Base-by-base conservation (phyloP, 2,113 vertebrate species). In the Cygnus buccinator region DNA sequence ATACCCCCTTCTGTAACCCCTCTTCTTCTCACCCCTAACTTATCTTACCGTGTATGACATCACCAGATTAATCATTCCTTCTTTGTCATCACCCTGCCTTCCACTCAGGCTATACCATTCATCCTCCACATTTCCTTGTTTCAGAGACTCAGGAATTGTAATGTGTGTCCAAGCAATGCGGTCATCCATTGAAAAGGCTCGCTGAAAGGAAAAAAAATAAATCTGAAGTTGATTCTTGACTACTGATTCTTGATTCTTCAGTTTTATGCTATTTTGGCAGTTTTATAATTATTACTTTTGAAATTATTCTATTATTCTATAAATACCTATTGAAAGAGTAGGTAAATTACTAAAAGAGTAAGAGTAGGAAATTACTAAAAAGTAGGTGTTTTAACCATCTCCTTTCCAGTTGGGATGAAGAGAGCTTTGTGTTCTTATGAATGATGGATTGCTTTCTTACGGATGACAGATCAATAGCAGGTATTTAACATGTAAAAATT, bases 61-160 rank as follows among this genome's bases (percentile, higher is more conserved):
- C 86, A 99, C 98, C 67, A 99, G 98, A 98, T 99, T 99, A 97
- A 99, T 99, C 99, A 99, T 99, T 97, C 99, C 99, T 93, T 99
- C 99, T 93, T 99, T 99, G 98, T 99, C 99, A 9, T 99, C 99
- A 0, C 99, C 99, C 96, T 99, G 99, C 79, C 99, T 98, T 54
- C 99, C 99, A 0, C 99, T 99, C 84, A 99, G 98, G 92, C 98
- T 99, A 93, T 98, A 99, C 99, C 99, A 99, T 87, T 99, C 99
- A 19, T 99, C 99, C 85, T 99, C 98, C 89, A 99, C 98, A 5
- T 97, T 98, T 74, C 99, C 99, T 91, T 99, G 99, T 82, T 98
- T 98, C 91, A 99, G 97, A 50, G 97, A 97, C 79, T 99, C 99
- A 0, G 99, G 99, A 89, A 99, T 98, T 20, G 99, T 99, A 89